Percentiles rank a stretch among this genome's conserved stretches.
Evolutionary conservation across 2,888 invertebrate species (phyloP).

Genomic region (Euclidia mi): DNA sequence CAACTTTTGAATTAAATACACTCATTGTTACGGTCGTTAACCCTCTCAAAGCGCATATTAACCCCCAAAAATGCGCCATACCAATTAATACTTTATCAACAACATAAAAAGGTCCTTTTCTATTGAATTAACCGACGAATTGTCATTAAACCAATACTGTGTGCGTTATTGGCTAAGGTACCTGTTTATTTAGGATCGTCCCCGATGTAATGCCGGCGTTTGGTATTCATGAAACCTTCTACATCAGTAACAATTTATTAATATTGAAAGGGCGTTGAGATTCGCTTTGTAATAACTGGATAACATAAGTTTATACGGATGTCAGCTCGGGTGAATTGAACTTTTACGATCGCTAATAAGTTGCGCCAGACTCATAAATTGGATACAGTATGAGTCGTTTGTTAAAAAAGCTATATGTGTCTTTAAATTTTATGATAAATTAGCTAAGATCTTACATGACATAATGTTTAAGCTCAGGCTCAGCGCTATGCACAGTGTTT

Average conservation of each 20-base stretch:
- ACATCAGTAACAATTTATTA: conserved; percentile 46
- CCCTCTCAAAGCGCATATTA: conserved; percentile 17
- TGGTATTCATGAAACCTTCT: conserved; percentile 46
- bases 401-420: no score
- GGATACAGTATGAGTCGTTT: no score
- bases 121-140: conserved; percentile 52
- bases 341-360: no score
- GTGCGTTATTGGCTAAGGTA: conserved; percentile 42
- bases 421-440: no score
- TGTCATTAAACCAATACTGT: conserved; percentile 48
- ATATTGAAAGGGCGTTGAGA: conserved; percentile 35
- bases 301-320: conserved; percentile 1
- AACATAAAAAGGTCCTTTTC: conserved; percentile 38
- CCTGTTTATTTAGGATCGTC: conserved; percentile 50
- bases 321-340: neutral
- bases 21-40: conserved; percentile 24
- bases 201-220: conserved; percentile 39
- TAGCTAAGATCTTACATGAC: no score
- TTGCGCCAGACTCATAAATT: no score
- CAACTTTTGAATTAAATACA: no score
- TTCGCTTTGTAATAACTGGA: conserved; percentile 18
- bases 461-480: no score
- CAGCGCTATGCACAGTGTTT: no score
- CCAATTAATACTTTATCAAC: conserved; percentile 38
- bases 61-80: conserved; percentile 16